Base-by-base conservation (phyloP, 2,797 vertebrate genomes). In the Alca torda region DNA sequence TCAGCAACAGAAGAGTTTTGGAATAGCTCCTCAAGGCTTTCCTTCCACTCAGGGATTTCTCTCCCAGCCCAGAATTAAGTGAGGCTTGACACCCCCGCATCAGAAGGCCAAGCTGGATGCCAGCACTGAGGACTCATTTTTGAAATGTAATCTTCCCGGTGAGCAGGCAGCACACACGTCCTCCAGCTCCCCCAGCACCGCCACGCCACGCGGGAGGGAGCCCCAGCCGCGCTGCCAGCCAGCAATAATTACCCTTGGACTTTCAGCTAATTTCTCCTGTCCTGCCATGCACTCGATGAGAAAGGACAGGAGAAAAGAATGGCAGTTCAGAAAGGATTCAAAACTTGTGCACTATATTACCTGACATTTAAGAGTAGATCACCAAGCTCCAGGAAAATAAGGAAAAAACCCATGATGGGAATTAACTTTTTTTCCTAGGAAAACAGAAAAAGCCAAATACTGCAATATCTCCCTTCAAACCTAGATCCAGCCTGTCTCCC, bases 131-230 rank as follows among this genome's bases (percentile, higher is more conserved):
- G 61, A 92, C n/a, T 72, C 60, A 60, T 8, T 77, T 84, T 12
- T 60, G 78, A 84, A 65, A 61, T 1, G 8, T 12, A 41, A 46
- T 14, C 63, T 59, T 53, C 54, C 31, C 7, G 1, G 1, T 8
- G 25, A 87, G 53, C 30, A 37, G 72, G 51, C 51, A 54, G 89
- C 59, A 69, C 3, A 0, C 45, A 16, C 19, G 37, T n/a, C 45
- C 57, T 24, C 35, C 35, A 41, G 67, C 41, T 41, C 48, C 56
- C 26, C 41, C 35, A 43, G 68, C 43, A 6, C 19, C 17, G 39
- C 67, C 30, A 13, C 1, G 1, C 4, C 3, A 37, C 1, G 21
- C 3, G 0, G 67, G 50, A 46, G 30, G 51, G 39, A 80, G 75
- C 46, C 74, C 64, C 69, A 33, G 84, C 31, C 0, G 2, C 3